Conservation (phyloP, 2,888 invertebrate genomes). For the Boloria selene region DNA sequence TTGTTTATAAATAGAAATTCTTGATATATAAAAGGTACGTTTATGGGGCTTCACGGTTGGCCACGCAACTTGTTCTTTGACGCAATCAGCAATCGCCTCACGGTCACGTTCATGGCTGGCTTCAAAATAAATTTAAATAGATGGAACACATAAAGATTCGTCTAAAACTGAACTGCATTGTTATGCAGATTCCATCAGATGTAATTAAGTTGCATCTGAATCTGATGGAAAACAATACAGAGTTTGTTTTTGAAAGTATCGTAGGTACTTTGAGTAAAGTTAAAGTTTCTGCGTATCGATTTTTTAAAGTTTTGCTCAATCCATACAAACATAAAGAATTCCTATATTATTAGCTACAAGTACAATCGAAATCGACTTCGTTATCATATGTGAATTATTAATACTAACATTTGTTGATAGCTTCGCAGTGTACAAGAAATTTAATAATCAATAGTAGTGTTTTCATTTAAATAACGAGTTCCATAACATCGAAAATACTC, state of each 20-base stretch:
- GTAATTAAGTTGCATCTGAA: no score
- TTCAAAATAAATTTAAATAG: slow-evolving; percentile 42
- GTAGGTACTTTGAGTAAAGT: no score
- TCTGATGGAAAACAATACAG: background rate
- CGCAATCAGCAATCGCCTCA: slow-evolving; percentile 57
- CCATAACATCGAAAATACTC: slow-evolving; percentile 40
- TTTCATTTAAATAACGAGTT: slow-evolving; percentile 38
- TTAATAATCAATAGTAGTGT: slow-evolving; percentile 21
- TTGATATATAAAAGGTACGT: slow-evolving; percentile 36
- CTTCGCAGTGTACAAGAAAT: background rate
- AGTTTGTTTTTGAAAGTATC: background rate
- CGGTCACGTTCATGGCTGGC: slow-evolving; percentile 67
- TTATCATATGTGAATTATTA: slow-evolving; percentile 20
- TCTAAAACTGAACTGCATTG: slow-evolving; percentile 24
- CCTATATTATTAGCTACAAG: no score
- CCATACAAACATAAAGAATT: no score
- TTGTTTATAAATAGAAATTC: slow-evolving; percentile 55
- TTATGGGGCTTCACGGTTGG: slow-evolving; percentile 65
- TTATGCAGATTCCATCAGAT: slow-evolving; percentile 18
- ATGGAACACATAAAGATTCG: slow-evolving; percentile 17
- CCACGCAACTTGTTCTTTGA: slow-evolving; percentile 55
- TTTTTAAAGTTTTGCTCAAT: no score
- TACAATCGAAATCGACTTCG: no score
- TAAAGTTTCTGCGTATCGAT: no score
- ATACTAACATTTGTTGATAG: background rate